Evolutionary conservation across 2,113 vertebrate genomes (phyloP), one percentile per base, ranked within the genome.

Genomic region (Ciconia stormi): DNA sequence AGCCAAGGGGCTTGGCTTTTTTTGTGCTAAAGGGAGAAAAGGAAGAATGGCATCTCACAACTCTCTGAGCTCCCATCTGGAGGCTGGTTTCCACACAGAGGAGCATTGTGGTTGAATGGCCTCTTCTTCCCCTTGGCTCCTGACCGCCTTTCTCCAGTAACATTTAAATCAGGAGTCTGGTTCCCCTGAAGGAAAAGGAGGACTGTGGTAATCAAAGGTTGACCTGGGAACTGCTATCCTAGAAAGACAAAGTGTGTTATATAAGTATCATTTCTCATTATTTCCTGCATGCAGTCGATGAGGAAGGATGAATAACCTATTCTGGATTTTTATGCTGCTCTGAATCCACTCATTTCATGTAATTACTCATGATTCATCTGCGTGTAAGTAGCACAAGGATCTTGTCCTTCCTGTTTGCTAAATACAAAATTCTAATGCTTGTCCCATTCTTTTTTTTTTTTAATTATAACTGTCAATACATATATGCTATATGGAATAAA

Each of bases 31-130:
- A 58, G 20, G 6, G 12, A 89, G 30, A 91, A 74, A 71, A 1
- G 12, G 36, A 83, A 66, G 23, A 46, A 82, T 49, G 25, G 13
- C 0, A 0, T 42, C 22, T 83, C 1, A 0, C n/a, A 67, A 4
- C 21, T 70, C n/a, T 29, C 50, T 67, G 59, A 78, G 27, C 32
- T 81, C 55, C 32, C n/a, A 40, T 9, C 27, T 70, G 66, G 84
- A 67, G 9, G 2, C 16, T 74, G 8, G 10, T 74, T 93, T 92
- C 50, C n/a, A 50, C 20, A 30, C 19, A 26, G 20, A 77, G 29
- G 16, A 74, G 10, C 4, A 56, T 4, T 78, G 55, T 87, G 34
- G 21, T 78, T 87, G 3, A 30, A 44, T 36, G 47, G 8, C 12
- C 40, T 58, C 27, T 59, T 83, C 29, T 73, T 74, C n/a, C 16